phyloP scores from a whole-genome alignment of 2,888 invertebrate genomes.

The Diarsia dahlii region DNA sequence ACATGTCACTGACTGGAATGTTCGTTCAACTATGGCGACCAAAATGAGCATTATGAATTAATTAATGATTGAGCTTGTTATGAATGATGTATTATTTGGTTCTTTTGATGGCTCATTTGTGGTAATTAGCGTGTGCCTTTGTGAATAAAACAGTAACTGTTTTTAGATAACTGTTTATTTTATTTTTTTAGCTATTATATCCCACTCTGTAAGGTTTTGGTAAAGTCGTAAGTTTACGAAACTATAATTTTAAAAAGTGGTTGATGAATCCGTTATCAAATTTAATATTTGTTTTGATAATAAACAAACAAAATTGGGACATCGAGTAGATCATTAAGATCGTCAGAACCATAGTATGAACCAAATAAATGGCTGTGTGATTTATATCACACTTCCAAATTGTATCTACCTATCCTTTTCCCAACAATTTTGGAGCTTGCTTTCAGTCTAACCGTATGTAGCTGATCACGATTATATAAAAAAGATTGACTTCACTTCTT shows the following conservation, averaged over 20 bases:
- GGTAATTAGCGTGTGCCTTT: not conserved
- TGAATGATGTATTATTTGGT: constrained; percentile 1
- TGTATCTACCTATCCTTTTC: no score
- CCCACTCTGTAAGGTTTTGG: not conserved
- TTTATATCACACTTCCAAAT: not conserved
- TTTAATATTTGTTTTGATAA: not conserved
- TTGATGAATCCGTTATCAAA: not conserved
- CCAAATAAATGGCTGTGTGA: not conserved
- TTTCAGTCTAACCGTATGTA: not conserved
- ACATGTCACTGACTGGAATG: constrained; percentile 35
- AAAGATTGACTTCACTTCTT: not conserved
- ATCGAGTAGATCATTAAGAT: not conserved
- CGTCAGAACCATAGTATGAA: not conserved
- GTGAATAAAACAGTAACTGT: not conserved
- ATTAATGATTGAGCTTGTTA: constrained; percentile 36
- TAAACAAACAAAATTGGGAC: not conserved
- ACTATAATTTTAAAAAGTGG: not conserved
- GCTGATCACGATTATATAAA: not conserved
- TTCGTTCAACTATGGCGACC: constrained; percentile 17
- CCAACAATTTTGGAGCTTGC: no score
- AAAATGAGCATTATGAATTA: constrained; percentile 14
- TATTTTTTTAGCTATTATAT: not conserved
- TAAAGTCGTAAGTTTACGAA: not conserved
- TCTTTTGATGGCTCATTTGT: constrained; percentile 18
- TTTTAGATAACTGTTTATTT: not conserved